These are phyloP conservation scores for Pogonognathellus flavescens DNA, from an alignment of 1,140 invertebrate species.

Conservation along the genomic window DNA sequence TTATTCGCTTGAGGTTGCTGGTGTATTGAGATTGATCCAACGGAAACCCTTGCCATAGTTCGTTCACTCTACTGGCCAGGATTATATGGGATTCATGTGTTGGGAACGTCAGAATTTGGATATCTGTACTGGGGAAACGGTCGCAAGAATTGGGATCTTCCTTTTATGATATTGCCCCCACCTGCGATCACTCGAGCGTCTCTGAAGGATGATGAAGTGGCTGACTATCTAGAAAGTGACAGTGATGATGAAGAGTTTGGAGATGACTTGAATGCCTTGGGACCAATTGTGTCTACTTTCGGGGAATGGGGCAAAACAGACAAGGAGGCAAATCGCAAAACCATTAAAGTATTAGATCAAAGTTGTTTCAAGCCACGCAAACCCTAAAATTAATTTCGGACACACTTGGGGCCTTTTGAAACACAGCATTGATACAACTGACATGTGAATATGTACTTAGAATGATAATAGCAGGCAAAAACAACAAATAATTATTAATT, in stretches of 20 bases:
- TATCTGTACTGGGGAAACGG: constrained; percentile 82
- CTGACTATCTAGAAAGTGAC: constrained; percentile 1
- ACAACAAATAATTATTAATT: too few relatives aligned
- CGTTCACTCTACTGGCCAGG: constrained; percentile 82
- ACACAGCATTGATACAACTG: too few relatives aligned
- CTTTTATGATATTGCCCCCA: constrained; percentile 75
- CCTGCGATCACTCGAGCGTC: constrained; percentile 33
- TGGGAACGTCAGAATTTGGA: constrained; percentile 77
- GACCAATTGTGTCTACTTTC: not conserved
- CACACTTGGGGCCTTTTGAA: too few relatives aligned
- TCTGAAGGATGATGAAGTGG: constrained; percentile 21
- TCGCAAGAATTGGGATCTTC: constrained; percentile 80
- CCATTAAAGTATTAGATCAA: not conserved
- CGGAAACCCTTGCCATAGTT: constrained; percentile 73
- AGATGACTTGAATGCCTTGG: not conserved
- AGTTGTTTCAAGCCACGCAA: not conserved
- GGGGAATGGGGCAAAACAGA: not conserved
- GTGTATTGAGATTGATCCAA: constrained; percentile 72
- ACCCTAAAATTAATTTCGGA: too few relatives aligned
- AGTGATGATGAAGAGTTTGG: constrained; percentile 15
- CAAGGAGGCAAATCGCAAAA: not conserved
- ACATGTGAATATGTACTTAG: too few relatives aligned
- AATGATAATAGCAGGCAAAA: too few relatives aligned
- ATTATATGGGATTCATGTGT: constrained; percentile 79
- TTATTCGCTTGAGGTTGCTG: constrained; percentile 73